phyloP scores from a whole-genome alignment of 2,888 invertebrate species.

The Actias luna region DNA sequence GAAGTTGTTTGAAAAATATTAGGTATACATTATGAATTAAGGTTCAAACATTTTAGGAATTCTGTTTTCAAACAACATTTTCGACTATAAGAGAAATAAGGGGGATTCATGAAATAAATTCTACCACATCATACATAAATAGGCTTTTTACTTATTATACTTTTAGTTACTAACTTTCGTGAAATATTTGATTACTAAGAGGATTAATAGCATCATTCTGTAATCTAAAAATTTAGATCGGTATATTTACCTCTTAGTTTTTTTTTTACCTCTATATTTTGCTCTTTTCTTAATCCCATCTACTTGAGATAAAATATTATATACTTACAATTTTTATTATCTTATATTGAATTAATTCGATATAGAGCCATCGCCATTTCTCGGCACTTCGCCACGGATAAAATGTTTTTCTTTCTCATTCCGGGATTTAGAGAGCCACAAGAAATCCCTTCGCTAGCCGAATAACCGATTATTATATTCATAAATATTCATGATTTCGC shows the following conservation, averaged over 20 bases:
- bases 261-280: no score
- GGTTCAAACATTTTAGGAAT: no score
- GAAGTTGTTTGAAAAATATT: no score
- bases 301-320: neutral
- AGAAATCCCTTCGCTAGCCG: conserved; percentile 11
- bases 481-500: conserved; percentile 36
- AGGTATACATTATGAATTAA: no score
- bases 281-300: neutral
- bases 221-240: neutral
- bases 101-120: neutral
- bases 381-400: neutral
- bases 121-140: neutral
- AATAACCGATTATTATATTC: conserved; percentile 26
- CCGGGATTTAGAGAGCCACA: conserved; percentile 1
- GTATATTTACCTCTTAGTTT: no score
- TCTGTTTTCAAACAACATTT: neutral
- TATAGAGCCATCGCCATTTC: neutral
- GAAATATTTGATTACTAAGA: neutral
- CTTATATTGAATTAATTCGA: conserved; percentile 3
- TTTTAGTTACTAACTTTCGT: neutral
- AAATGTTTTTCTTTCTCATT: conserved; percentile 10
- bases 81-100: neutral
- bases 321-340: neutral
- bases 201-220: neutral
- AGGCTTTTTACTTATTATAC: neutral